Conservation (phyloP, 2,888 invertebrate species). For the Eupithecia centaureata region DNA sequence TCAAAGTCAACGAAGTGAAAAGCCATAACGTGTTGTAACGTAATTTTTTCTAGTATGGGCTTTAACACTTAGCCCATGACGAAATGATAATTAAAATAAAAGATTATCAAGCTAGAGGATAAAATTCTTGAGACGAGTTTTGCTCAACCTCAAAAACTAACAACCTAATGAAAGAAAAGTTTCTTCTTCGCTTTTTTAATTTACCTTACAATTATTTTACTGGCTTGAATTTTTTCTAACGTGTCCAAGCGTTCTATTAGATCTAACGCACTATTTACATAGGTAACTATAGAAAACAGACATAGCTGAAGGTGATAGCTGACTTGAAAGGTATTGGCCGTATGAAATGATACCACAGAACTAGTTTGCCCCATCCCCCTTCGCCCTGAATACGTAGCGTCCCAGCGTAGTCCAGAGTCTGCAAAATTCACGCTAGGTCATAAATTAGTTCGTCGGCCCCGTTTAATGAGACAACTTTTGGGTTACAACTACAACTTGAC, state of each 20-base stretch:
- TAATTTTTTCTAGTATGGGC: background rate
- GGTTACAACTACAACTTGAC: constrained; percentile 15
- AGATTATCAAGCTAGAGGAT: too few relatives aligned
- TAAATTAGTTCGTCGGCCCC: constrained; percentile 28
- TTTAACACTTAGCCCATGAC: background rate
- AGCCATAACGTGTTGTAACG: background rate
- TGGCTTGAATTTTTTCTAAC: too few relatives aligned
- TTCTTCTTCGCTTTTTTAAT: too few relatives aligned
- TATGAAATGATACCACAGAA: background rate
- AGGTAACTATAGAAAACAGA: too few relatives aligned
- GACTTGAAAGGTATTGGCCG: background rate
- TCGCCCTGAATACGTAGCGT: constrained; percentile 13
- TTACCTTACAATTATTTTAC: too few relatives aligned
- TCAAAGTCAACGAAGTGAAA: too few relatives aligned
- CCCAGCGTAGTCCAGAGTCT: constrained; percentile 19
- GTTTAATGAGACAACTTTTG: constrained; percentile 33
- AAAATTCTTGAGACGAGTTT: too few relatives aligned
- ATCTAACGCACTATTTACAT: background rate
- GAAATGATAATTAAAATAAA: too few relatives aligned
- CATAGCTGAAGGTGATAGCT: background rate
- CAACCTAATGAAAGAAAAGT: too few relatives aligned
- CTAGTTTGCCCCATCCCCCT: background rate
- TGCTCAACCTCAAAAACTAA: too few relatives aligned
- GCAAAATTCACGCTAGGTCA: constrained; percentile 26
- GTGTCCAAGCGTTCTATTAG: too few relatives aligned